phyloP scores from a whole-genome alignment of 1,140 invertebrate genomes.

The Tetragnatha versicolor region DNA sequence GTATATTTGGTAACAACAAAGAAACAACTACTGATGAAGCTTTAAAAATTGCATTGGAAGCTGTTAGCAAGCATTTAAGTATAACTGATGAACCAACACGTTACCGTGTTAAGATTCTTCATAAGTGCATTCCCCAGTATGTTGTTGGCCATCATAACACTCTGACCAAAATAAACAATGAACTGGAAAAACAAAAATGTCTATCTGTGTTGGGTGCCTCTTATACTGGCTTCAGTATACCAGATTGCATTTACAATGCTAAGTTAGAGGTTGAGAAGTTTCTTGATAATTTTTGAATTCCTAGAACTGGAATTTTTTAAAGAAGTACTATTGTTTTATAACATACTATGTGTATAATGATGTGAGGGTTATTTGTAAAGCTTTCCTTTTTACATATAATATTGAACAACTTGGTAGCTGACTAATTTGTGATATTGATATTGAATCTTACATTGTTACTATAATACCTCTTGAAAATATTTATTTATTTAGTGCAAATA shows the following conservation, averaged over 20 bases:
- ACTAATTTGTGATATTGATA: too few species aligned
- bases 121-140: slow-evolving; percentile 93
- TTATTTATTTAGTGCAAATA: too few species aligned
- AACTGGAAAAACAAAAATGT: slow-evolving; percentile 74
- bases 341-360: too few species aligned
- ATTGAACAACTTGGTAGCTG: too few species aligned
- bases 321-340: too few species aligned
- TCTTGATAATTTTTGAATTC: too few species aligned
- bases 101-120: slow-evolving; percentile 72
- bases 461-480: too few species aligned
- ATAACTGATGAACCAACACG: slow-evolving; percentile 73
- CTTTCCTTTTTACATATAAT: too few species aligned
- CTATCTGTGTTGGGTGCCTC: slow-evolving; percentile 84
- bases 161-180: slow-evolving; percentile 73
- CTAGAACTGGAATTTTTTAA: too few species aligned
- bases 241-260: slow-evolving; percentile 88
- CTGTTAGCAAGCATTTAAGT: slow-evolving; percentile 75
- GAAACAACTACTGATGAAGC: slow-evolving; percentile 71
- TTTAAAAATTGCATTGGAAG: slow-evolving; percentile 72
- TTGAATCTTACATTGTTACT: too few species aligned
- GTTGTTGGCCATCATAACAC: slow-evolving; percentile 81
- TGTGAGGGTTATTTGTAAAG: too few species aligned
- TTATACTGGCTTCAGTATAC: slow-evolving; percentile 87
- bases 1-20: slow-evolving; percentile 73
- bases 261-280: slow-evolving; percentile 71